Percentiles rank a stretch among this genome's conserved stretches.
Conservation (phyloP, 2,888 invertebrate species). For the Artemia sinica region DNA sequence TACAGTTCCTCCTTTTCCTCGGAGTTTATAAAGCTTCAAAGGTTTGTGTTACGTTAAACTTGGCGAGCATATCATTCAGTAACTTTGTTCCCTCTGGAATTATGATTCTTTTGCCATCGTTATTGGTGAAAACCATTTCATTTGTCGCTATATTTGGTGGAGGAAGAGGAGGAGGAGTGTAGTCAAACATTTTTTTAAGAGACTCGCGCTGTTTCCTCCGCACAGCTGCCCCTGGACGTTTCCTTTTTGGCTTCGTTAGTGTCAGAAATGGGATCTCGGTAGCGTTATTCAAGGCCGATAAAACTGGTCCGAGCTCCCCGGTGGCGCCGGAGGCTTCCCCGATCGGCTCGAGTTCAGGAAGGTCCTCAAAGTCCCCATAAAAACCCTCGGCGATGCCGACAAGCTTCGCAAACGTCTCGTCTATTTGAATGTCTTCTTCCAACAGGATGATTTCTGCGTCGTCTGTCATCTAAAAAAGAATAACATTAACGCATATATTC, state of each 20-base stretch:
- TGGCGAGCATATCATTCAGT: neutral
- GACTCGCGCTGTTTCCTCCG: neutral
- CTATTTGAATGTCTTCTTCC: neutral
- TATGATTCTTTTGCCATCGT: neutral
- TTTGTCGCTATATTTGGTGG: neutral
- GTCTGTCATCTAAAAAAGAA: neutral
- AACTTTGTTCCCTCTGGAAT: neutral
- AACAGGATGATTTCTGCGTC: neutral
- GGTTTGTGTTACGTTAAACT: neutral
- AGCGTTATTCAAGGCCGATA: neutral
- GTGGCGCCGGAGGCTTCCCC: neutral
- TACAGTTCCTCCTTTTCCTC: neutral
- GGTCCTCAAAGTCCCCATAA: neutral
- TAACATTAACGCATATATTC: neutral
- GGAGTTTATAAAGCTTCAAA: neutral
- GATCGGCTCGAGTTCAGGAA: neutral
- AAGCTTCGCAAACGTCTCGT: conserved; percentile 10
- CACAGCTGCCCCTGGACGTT: neutral
- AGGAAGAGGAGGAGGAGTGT: neutral
- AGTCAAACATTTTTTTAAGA: neutral
- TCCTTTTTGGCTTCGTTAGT: neutral
- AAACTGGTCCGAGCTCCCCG: neutral
- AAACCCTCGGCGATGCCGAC: neutral
- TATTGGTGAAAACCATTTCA: neutral
- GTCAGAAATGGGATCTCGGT: neutral